Evolutionary conservation across 2,888 invertebrate genomes (phyloP), one percentile per base, ranked within the genome.

Genomic region (Acleris holmiana): DNA sequence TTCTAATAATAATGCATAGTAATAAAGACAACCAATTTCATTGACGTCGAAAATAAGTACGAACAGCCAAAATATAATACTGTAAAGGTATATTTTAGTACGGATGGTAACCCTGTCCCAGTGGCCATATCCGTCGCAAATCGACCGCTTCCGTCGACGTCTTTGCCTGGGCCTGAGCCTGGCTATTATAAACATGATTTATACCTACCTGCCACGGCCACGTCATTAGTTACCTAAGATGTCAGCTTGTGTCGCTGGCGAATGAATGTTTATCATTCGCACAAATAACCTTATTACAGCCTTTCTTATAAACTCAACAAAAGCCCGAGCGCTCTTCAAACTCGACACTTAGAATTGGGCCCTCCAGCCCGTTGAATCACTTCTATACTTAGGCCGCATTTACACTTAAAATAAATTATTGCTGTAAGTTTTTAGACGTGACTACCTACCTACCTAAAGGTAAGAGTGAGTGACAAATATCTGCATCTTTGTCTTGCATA

Each of bases 111-210:
- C n/a, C n/a, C n/a, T 85, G 85, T 83, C 80, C 85, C 88, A 88
- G 84, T 88, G 83, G 84, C 80, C 83, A 82, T 90, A 89, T 91
- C 91, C 91, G 91, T 86, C 82, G 89, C 88, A 91, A 92, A 92
- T 91, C 85, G 86, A 69, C 88, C 78, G 84, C 79, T 91, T 92
- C 91, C 92, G 91, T 74, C 83, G 82, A 72, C 82, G 80, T 88
- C 88, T 87, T 86, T 79, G 76, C 64, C 66, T 68, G 67, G 60
- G 74, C 64, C 65, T 68, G 68, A 57, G 74, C 75, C 73, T 82
- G 76, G 82, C 86, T 82, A 86, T 89, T 89, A 88, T 84, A 73
- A 82, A 78, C 82, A 90, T 91, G 90, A 91, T 91, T 91, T 91
- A 91, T 91, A 91, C 89, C 89, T 92, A 91, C 90, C 90, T 91